Evolutionary conservation across 2,888 invertebrate species (phyloP), one percentile per base, ranked within the genome.

Genomic region (Heteromyza rotundicornis): DNA sequence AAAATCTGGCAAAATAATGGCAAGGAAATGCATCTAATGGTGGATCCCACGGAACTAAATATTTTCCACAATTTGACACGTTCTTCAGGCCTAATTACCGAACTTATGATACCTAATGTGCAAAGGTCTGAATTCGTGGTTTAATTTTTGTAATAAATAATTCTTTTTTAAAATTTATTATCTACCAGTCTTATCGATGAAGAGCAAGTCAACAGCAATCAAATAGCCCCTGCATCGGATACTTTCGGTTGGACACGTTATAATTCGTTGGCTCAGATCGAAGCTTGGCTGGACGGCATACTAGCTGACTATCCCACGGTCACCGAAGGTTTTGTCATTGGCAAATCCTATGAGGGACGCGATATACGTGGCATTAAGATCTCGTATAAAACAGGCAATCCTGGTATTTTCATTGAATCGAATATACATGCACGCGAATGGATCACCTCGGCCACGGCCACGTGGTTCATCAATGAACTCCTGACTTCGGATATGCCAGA

Each of bases 401-500:
- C 86, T 65, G 84, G 84, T 2, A 86, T 87, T 1, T 87, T 89
- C 79, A 83, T 89, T 12, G 89, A 90, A 82, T 86, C 86, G 17
- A 88, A 88, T 56, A 87, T 87, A 50, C 88, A 88, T 70, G 82
- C 87, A 0, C 83, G 90, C 50, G 91, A 91, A 82, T 91, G 91
- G 91, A 89, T 90, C 27, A 86, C 89, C 0, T 88, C 89, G 0
- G 89, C 90, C 0, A 88, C 89, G 0, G 87, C 88, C 0, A 87
- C 89, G 0, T 90, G 87, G 82, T 85, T 92, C 22, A 86, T 92
- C n/a, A 88, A 90, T 66, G 85, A 90, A 76, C 80, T 92, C 14
- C 80, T 92, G 20, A 88, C 86, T 0, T 89, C 88, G 53, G 74
- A 72, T 0, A 86, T 90, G 71, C 73, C 85, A 1, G 79, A 81